Evolutionary conservation across 2,888 invertebrate genomes (phyloP), one percentile per base, ranked within the genome.

Genomic region (Hemithea aestivaria): DNA sequence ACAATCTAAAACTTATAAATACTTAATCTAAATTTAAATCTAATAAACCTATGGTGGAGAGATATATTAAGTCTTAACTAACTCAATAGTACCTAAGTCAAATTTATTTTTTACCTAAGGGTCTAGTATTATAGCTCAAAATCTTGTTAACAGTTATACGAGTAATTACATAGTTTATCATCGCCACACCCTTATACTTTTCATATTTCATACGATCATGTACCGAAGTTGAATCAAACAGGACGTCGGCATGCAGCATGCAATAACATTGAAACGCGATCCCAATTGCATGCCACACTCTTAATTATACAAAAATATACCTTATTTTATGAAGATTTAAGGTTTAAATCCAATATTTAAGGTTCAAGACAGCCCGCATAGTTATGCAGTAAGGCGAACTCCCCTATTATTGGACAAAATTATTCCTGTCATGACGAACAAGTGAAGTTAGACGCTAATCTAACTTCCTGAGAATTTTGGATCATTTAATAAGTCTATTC

Each of bases 401-500:
- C 71, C 75, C 73, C 73, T 73, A 71, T 75, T 77, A 75, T 76
- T 77, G 72, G 69, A 73, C 58, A 55, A 62, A 69, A 79, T 79
- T 77, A 77, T 74, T 69, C 58, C 68, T 71, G 62, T 69, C 70
- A 68, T 66, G 64, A 61, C 56, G 57, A 52, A 54, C 55, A 65
- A 62, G 62, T 68, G 67, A 71, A 69, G 63, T 55, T 61, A n/a
- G 78, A 81, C 77, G 66, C 68, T 79, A 73, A 80, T 82, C 77
- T 74, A 55, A 67, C 42, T 53, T 53, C 50, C 56, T 52, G 56
- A 35, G 56, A 46, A 51, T 55, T 48, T 39, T 39, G 40, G 21
- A 36, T 26, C 16, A 10, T 28, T 2, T 11, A n/a, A n/a, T n/a
- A n/a, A n/a, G n/a, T n/a, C n/a, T n/a, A n/a, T n/a, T n/a, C n/a